These are phyloP conservation scores for Melitaea cinxia DNA, from an alignment of 1,140 invertebrate genomes.

Conservation along the genomic window DNA sequence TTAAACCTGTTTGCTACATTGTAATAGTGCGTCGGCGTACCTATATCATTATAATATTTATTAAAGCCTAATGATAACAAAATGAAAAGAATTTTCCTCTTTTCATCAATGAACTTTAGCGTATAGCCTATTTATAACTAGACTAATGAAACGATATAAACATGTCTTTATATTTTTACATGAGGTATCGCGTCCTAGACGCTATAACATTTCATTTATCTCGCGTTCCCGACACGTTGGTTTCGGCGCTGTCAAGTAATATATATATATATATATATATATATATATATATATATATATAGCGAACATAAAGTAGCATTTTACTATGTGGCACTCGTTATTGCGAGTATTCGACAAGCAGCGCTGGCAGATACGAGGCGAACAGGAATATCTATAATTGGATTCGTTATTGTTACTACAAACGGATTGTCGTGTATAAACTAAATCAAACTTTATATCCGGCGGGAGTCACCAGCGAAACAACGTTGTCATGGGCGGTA, in stretches of 20 bases:
- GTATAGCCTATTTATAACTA: too few species aligned
- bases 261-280: too few species aligned
- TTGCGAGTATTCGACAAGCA: constrained; percentile 27
- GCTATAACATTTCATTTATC: too few species aligned
- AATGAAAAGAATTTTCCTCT: too few species aligned
- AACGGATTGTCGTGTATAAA: constrained; percentile 72
- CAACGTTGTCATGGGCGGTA: constrained; percentile 48
- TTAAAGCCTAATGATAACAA: too few species aligned
- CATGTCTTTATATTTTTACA: too few species aligned
- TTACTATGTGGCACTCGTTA: constrained; percentile 20
- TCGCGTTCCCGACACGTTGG: background rate
- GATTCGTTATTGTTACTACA: constrained; percentile 66
- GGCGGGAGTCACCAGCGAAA: constrained; percentile 47
- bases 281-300: too few species aligned
- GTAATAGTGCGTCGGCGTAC: background rate
- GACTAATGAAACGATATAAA: too few species aligned
- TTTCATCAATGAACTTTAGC: too few species aligned
- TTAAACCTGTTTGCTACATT: background rate
- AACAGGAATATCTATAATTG: constrained; percentile 53
- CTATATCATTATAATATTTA: background rate
- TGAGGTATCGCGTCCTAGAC: too few species aligned
- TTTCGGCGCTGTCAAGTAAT: background rate
- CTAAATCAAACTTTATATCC: constrained; percentile 77
- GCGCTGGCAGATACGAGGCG: constrained; percentile 22
- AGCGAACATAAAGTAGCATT: constrained; percentile 7